Evolutionary conservation across 2,797 vertebrate genomes (phyloP).

Genomic region (Sardinella longiceps): DNA sequence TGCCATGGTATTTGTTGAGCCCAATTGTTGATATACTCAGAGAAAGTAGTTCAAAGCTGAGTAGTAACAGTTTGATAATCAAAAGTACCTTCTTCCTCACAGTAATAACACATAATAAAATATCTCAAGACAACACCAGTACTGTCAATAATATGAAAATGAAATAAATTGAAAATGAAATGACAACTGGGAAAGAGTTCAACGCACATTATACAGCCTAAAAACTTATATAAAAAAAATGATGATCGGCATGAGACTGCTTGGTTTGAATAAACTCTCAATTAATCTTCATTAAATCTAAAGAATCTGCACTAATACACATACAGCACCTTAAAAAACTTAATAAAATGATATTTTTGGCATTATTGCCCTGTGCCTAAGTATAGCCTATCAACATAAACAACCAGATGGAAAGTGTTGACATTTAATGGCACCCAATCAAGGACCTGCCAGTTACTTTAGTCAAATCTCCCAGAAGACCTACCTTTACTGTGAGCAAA

Average conservation of each 20-base stretch:
- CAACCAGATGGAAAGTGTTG: slow-evolving; percentile 30
- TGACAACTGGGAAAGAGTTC: too few species aligned
- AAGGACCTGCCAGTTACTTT: slow-evolving; percentile 23
- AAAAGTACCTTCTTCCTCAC: not conserved
- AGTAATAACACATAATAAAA: not conserved
- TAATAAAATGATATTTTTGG: slow-evolving; percentile 7
- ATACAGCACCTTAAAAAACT: slow-evolving; percentile 26
- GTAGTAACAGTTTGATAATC: not conserved
- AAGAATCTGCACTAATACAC: slow-evolving; percentile 16
- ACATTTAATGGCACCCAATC: slow-evolving; percentile 28
- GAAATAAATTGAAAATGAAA: too few species aligned
- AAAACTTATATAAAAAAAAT: too few species aligned
- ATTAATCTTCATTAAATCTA: not conserved
- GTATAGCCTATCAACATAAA: not conserved
- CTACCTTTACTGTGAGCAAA: slow-evolving; percentile 35
- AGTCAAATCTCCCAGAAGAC: slow-evolving; percentile 22
- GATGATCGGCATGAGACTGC: too few species aligned
- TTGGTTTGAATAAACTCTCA: not conserved
- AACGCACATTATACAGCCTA: too few species aligned
- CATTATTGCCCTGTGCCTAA: not conserved
- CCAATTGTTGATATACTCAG: not conserved
- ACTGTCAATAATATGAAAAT: too few species aligned
- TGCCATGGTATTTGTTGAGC: not conserved
- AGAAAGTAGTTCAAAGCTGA: not conserved
- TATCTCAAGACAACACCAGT: too few species aligned